Conservation (phyloP, 2,888 invertebrate genomes). For the Tryphoninae sp. region DNA sequence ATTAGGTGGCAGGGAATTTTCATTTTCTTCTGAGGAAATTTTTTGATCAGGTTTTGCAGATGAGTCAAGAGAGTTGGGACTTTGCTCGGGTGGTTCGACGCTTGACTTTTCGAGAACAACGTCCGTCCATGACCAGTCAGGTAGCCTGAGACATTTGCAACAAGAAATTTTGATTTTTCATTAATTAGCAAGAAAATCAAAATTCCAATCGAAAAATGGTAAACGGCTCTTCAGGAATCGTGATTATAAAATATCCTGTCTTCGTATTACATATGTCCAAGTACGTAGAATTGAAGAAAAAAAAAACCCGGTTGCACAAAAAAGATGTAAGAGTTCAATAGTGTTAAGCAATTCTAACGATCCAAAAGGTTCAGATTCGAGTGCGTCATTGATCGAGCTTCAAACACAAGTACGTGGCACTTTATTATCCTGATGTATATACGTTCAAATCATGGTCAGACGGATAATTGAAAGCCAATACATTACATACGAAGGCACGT, state of each 20-base stretch:
- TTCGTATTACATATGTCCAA: background rate
- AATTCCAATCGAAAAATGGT: no score
- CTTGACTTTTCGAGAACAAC: constrained; percentile 33
- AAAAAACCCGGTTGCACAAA: background rate
- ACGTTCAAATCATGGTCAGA: constrained; percentile 11
- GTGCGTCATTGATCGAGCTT: constrained; percentile 17
- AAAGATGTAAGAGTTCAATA: constrained; percentile 20
- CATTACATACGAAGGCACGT: constrained; percentile 4
- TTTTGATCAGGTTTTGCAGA: constrained; percentile 26
- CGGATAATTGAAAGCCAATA: constrained; percentile 19
- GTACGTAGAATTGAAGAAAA: background rate
- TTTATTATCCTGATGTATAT: constrained; percentile 6
- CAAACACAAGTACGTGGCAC: background rate
- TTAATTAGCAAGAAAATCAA: background rate
- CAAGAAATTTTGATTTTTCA: constrained; percentile 1
- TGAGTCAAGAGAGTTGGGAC: constrained; percentile 25
- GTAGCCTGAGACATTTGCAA: constrained; percentile 52
- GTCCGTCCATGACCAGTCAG: constrained; percentile 54
- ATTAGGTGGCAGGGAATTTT: constrained; percentile 32
- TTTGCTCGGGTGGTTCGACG: constrained; percentile 10
- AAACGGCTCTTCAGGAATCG: background rate
- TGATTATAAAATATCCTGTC: background rate
- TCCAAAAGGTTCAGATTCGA: constrained; percentile 14
- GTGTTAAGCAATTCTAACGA: constrained; percentile 20
- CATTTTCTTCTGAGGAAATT: constrained; percentile 16